Evolutionary conservation across 2,888 invertebrate species (phyloP).

Genomic region (Patella ulyssiponensis): DNA sequence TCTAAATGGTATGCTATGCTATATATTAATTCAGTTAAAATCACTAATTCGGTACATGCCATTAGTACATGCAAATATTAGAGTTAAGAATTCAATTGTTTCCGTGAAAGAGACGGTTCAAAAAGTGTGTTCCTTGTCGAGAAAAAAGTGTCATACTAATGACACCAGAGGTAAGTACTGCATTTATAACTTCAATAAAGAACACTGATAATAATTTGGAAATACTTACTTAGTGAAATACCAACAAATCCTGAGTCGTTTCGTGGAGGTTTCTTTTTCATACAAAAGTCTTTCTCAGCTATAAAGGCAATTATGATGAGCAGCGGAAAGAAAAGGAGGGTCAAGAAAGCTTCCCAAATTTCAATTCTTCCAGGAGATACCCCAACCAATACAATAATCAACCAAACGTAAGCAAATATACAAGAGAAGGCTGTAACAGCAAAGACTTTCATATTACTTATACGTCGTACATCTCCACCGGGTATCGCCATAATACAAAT

Average conservation of each 20-base stretch:
- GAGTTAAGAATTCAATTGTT: too few species aligned
- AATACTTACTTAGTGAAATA: conserved; percentile 57
- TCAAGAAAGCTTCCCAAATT: conserved; percentile 77
- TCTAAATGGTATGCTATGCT: too few species aligned
- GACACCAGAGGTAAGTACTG: too few species aligned
- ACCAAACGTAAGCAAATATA: conserved; percentile 78
- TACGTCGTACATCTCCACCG: conserved; percentile 71
- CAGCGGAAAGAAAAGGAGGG: conserved; percentile 76
- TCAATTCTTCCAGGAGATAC: conserved; percentile 73
- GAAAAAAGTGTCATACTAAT: too few species aligned
- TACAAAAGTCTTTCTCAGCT: conserved; percentile 73
- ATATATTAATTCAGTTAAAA: too few species aligned
- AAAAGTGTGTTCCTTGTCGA: too few species aligned
- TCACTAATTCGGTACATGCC: too few species aligned
- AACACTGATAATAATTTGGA: neutral
- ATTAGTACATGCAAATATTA: too few species aligned
- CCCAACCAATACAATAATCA: conserved; percentile 74
- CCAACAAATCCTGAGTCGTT: conserved; percentile 54
- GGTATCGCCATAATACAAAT: conserved; percentile 75
- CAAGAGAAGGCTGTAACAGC: conserved; percentile 70
- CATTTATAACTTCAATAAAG: too few species aligned
- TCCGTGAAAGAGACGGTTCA: too few species aligned
- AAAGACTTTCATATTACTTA: conserved; percentile 73
- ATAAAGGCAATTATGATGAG: conserved; percentile 76
- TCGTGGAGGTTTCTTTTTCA: conserved; percentile 59